These are phyloP conservation scores for Erythrolamprus reginae DNA, from an alignment of 2,113 vertebrate genomes.

Conservation along the genomic window DNA sequence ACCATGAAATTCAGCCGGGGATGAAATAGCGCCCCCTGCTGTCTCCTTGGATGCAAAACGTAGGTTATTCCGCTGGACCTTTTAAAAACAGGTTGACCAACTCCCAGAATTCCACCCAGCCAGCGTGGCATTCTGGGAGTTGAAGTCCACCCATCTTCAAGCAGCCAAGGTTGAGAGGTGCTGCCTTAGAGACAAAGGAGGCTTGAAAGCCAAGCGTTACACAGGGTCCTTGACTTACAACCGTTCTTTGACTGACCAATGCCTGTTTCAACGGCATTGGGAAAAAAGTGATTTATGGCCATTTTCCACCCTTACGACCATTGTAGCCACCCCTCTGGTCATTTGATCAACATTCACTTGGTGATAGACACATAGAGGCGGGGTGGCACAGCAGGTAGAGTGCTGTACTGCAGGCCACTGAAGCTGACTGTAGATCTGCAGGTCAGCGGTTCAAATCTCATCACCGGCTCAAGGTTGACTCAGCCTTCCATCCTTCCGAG, in stretches of 20 bases:
- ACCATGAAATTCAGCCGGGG: background rate
- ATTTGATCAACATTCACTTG: rapidly evolving
- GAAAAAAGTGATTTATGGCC: background rate
- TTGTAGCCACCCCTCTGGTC: background rate
- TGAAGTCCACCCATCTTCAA: background rate
- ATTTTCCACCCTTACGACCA: no score
- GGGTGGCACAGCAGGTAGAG: no score
- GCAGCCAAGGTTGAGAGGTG: background rate
- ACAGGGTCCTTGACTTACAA: background rate
- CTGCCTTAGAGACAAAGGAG: background rate
- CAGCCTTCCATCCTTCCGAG: no score
- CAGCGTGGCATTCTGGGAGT: background rate
- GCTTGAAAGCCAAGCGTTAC: background rate
- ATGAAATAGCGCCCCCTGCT: background rate
- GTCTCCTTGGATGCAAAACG: background rate
- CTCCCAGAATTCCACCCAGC: background rate
- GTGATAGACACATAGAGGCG: background rate
- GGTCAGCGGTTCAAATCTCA: no score
- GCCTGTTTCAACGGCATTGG: background rate
- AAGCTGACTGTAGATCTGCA: no score
- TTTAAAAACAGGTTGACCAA: background rate
- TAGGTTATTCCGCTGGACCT: background rate
- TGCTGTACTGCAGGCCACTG: no score
- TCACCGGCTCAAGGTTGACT: no score
- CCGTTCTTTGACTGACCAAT: background rate